phyloP scores from a whole-genome alignment of 2,797 vertebrate genomes.

The Mycteria americana region DNA sequence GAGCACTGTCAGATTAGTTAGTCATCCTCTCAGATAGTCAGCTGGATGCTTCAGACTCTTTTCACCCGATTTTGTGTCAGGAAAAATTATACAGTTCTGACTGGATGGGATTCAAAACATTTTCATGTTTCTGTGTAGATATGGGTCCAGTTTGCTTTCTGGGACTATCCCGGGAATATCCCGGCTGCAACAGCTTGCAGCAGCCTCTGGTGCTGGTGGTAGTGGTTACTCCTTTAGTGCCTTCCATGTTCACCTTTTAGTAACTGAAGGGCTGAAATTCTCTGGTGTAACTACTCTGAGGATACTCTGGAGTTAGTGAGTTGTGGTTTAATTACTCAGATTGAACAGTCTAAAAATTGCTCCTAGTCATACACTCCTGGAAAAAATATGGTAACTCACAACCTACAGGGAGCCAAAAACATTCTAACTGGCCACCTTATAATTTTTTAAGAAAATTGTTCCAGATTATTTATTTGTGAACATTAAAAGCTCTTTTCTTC shows the following conservation, averaged over 20 bases:
- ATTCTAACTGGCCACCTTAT: neutral
- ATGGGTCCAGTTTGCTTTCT: neutral
- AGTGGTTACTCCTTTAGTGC: neutral
- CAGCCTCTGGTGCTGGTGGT: neutral
- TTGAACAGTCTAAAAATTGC: neutral
- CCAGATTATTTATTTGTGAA: neutral
- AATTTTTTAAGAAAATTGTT: neutral
- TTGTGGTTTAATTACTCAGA: neutral
- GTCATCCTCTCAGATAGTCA: neutral
- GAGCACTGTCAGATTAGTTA: neutral
- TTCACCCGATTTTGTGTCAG: neutral
- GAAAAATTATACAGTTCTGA: neutral
- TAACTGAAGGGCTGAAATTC: neutral
- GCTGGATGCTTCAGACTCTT: neutral
- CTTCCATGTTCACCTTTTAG: neutral
- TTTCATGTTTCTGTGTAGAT: neutral
- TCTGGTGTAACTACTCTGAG: neutral
- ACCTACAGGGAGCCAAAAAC: neutral
- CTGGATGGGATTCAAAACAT: neutral
- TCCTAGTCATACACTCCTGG: neutral
- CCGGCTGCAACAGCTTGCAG: neutral
- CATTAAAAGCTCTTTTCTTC: neutral
- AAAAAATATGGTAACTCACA: neutral
- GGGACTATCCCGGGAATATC: neutral
- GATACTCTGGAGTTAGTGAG: neutral